Conservation (phyloP, 2,797 vertebrate species). For the Tadarida brasiliensis region DNA sequence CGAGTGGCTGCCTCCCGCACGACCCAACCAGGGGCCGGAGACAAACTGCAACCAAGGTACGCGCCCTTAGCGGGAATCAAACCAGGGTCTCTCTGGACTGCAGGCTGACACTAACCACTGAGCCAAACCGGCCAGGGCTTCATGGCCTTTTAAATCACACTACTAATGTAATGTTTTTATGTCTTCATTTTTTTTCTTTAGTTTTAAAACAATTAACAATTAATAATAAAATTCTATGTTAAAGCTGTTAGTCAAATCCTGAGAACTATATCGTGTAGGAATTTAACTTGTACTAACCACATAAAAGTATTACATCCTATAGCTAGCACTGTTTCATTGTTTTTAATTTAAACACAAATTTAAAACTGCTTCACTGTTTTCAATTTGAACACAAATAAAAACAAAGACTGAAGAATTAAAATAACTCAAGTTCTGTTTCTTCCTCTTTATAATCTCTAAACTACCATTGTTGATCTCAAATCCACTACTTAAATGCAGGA, state of each 20-base stretch:
- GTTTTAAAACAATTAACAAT: slow-evolving; percentile 44
- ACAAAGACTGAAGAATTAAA: not conserved
- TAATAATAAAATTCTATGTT: slow-evolving; percentile 7
- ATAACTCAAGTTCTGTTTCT: not conserved
- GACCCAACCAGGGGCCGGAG: too few species aligned
- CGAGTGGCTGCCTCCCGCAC: too few species aligned
- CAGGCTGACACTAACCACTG: too few species aligned
- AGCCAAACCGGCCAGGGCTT: too few species aligned
- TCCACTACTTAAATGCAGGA: not conserved
- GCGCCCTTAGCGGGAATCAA: too few species aligned
- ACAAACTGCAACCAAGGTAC: too few species aligned
- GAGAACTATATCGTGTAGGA: not conserved
- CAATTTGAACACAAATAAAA: slow-evolving; percentile 26
- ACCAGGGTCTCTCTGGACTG: too few species aligned
- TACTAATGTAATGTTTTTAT: not conserved
- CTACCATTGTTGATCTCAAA: slow-evolving; percentile 2
- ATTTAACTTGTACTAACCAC: not conserved
- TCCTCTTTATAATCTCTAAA: not conserved
- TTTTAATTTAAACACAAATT: slow-evolving; percentile 38
- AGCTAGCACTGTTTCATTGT: not conserved
- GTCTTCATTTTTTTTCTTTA: not conserved
- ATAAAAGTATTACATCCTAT: not conserved
- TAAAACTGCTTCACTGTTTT: not conserved
- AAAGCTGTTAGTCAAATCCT: not conserved
- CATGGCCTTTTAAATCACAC: not conserved